A percentile compares a stretch with the other conserved stretches of the same genome.
These are phyloP conservation scores for Vulpes vulpes DNA, from an alignment of 2,113 vertebrate genomes.

Conservation along the genomic window DNA sequence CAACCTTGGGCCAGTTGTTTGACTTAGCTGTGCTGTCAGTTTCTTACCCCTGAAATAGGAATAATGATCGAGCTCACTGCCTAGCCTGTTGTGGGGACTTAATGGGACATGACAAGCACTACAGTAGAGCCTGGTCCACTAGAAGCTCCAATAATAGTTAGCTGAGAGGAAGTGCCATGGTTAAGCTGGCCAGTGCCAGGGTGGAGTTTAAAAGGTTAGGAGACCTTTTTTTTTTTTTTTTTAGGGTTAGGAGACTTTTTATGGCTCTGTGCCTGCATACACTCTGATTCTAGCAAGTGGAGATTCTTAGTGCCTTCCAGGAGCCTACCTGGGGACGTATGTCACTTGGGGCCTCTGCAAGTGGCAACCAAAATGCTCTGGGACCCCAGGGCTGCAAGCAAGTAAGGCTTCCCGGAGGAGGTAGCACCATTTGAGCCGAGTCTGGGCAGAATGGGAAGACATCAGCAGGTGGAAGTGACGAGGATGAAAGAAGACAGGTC, in stretches of 20 bases:
- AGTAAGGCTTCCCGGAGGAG: neutral
- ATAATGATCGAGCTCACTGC: neutral
- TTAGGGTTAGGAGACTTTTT: neutral
- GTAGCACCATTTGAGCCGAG: fast-evolving
- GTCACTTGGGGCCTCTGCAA: neutral
- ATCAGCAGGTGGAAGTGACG: neutral
- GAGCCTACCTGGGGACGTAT: neutral
- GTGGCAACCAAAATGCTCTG: neutral
- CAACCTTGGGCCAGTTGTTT: neutral
- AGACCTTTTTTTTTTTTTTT: neutral
- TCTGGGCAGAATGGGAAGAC: neutral
- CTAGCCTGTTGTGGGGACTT: neutral
- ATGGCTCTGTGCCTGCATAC: fast-evolving
- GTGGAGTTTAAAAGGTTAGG: neutral
- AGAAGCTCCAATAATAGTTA: fast-evolving
- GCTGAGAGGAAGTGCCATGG: too few relatives aligned
- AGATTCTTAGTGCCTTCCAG: neutral
- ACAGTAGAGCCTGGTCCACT: neutral
- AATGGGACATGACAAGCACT: neutral
- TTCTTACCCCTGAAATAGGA: neutral
- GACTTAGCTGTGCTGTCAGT: neutral
- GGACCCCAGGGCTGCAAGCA: neutral
- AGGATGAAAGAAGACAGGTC: neutral
- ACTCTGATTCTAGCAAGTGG: neutral
- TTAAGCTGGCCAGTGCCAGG: too few relatives aligned